Percentiles rank a stretch among this genome's conserved stretches.
phyloP scores from a whole-genome alignment of 2,888 invertebrate species.

The Tricholauxania praeusta region DNA sequence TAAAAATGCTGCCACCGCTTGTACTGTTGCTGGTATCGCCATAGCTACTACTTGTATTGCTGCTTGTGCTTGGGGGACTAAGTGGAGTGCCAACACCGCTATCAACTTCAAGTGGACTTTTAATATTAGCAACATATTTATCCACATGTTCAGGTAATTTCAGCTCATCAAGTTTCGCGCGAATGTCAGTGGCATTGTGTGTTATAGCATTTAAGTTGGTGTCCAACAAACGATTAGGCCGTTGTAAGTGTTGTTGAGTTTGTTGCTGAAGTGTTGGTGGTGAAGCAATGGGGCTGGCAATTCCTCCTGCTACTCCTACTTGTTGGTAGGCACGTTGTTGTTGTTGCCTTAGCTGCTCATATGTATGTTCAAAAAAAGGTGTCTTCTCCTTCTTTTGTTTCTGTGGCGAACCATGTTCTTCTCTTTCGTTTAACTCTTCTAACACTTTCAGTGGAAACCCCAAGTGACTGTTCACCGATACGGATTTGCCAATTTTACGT shows the following conservation, averaged over 20 bases:
- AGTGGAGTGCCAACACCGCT: constrained; percentile 77
- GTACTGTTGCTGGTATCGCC: constrained; percentile 35
- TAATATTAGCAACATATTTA: constrained; percentile 60
- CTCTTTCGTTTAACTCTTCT: constrained; percentile 68
- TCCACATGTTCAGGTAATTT: constrained; percentile 65
- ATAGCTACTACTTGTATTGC: constrained; percentile 52
- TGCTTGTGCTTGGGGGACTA: constrained; percentile 70
- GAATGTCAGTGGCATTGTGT: constrained; percentile 52
- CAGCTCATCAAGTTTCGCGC: constrained; percentile 60
- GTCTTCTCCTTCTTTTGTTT: constrained; percentile 68
- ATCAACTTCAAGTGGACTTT: constrained; percentile 69
- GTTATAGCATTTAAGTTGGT: constrained; percentile 40
- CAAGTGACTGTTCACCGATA: constrained; percentile 68
- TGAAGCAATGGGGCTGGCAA: neutral
- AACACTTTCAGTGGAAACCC: constrained; percentile 67
- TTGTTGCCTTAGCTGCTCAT: constrained; percentile 78
- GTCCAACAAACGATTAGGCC: constrained; percentile 62
- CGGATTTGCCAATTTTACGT: constrained; percentile 67
- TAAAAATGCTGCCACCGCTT: constrained; percentile 56
- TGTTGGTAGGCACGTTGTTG: constrained; percentile 48
- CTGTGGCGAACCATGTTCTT: constrained; percentile 68
- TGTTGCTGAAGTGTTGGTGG: constrained; percentile 31
- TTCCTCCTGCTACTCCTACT: constrained; percentile 25
- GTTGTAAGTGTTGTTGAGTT: constrained; percentile 62
- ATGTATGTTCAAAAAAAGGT: constrained; percentile 77